Base-by-base conservation (phyloP, 2,113 vertebrate species). In the Psettodes erumei region DNA sequence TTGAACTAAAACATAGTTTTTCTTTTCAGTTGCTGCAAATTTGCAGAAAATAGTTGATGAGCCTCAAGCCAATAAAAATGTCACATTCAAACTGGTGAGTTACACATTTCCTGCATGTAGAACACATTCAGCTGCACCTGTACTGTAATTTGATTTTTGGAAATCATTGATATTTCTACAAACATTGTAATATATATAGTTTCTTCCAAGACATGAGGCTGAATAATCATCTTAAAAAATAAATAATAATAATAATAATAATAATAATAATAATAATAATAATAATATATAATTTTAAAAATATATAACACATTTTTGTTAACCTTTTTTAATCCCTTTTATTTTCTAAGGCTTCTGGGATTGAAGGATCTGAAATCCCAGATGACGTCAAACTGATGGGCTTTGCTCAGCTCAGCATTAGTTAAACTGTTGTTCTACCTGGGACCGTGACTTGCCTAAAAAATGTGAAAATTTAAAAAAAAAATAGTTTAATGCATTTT, bases 351-450 rank as follows among this genome's bases (percentile, higher is more conserved):
- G 97, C 98, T 13, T 99, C 97, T 72, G 97, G 97, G 45, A 95
- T 96, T 0, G 97, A 99, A 88, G 95, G 94, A 79, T 97, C 96
- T 0, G 98, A 99, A 91, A 95, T 99, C 88, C 97, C 98, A 0
- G 98, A 99, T 37, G 97, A 99, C 72, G 84, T 96, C 89, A 99
- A 99, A 91, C 94, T 99, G 74, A 95, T 99, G 94, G 98, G 98
- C 92, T 99, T 99, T 91, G 98, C 98, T 90, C 98, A 99, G 93
- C 97, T 99, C 91, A 99, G 96, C 94, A 98, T 99, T 94, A 99
- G 94, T 93, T 99, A 96, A 96, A 91, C 84, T 76, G 82, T 87
- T 78, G 88, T 89, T 89, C 91, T 89, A 81, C 81, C 69, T 88
- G 86, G 90, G 85, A 93, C 90, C 87, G 79, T 90, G 88, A 92